Base-by-base conservation (phyloP, 2,888 invertebrate species). In the Macropis europaea region DNA sequence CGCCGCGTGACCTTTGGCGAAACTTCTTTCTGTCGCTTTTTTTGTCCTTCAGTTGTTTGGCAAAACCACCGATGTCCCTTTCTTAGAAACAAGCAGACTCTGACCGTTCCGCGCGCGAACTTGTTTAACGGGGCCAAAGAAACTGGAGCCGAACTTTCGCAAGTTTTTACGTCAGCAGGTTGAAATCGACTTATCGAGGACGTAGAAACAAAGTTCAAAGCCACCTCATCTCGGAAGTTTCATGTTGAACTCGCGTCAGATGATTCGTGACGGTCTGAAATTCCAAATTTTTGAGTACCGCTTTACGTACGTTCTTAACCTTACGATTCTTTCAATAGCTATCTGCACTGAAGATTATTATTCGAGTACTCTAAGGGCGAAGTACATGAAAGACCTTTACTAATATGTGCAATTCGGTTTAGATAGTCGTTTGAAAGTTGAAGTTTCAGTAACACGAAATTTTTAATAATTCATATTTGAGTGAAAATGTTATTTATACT, bases 91-190 rank as follows among this genome's bases (percentile, higher is more conserved):
- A 59, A 76, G 66, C 48, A 62, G 76, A 53, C 63, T 73, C 76
- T 77, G 77, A 73, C 71, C 67, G 54, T 69, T 54, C 60, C 32
- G 67, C 62, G 67, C 62, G 73, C 60, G 66, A 82, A 83, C 82
- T 84, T 81, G 77, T 77, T 85, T 79, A 84, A 85, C 76, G 75
- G 73, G 80, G 81, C 80, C 77, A 82, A 82, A 82, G 80, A 82
- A 84, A 84, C 79, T 76, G 67, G 56, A 63, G 59, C 63, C 53
- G 52, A 82, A 85, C 76, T 85, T 82, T 82, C 52, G 45, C 74
- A 76, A n/a, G 62, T 83, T 84, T 84, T 84, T 81, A 81, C 75
- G 67, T 73, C 73, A 63, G 67, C 75, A 81, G 76, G 73, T 77
- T 82, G 77, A 62, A 71, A 59, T 72, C 70, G 73, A 82, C 77